Percentiles rank a stretch among this genome's conserved stretches.
Evolutionary conservation across 2,797 vertebrate species (phyloP).

Genomic region (Amblyraja radiata): DNA sequence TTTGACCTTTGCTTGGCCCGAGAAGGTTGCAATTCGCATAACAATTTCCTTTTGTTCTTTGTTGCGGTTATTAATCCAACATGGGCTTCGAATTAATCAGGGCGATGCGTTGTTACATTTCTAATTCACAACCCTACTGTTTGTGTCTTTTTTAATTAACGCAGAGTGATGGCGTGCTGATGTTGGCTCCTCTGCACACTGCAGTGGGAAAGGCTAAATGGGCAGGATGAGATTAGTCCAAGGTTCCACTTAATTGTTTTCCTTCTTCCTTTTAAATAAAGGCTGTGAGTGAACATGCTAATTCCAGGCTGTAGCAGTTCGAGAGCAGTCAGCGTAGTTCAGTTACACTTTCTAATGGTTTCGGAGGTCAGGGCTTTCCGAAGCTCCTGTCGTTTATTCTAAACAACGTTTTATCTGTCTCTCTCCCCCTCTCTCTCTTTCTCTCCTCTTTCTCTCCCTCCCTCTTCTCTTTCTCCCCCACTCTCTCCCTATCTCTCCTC

Average conservation of each 20-base stretch:
- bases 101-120: constrained; percentile 73
- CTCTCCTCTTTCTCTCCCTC: no score
- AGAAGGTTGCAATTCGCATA: constrained; percentile 70
- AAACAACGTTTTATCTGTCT: constrained; percentile 46
- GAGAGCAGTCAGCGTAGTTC: constrained; percentile 38
- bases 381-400: constrained; percentile 55
- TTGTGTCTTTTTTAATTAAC: constrained; percentile 93
- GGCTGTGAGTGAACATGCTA: constrained; percentile 51
- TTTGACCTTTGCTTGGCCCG: constrained; percentile 76
- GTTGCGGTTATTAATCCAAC: constrained; percentile 78
- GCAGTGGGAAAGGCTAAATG: constrained; percentile 67
- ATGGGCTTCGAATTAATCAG: constrained; percentile 75
- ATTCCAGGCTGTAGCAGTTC: constrained; percentile 45
- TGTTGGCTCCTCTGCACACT: constrained; percentile 67
- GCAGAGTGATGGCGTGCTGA: constrained; percentile 71
- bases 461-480: no score
- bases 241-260: constrained; percentile 71
- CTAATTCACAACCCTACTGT: constrained; percentile 82
- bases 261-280: constrained; percentile 67
- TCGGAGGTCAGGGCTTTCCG: constrained; percentile 50
- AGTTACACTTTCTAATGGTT: constrained; percentile 42
- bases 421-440: background rate
- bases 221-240: constrained; percentile 67
- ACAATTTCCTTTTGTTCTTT: constrained; percentile 77
- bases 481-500: no score